Evolutionary conservation across 2,797 vertebrate genomes (phyloP), one percentile per base, ranked within the genome.

Genomic region (Chelidonichthys spinosus): DNA sequence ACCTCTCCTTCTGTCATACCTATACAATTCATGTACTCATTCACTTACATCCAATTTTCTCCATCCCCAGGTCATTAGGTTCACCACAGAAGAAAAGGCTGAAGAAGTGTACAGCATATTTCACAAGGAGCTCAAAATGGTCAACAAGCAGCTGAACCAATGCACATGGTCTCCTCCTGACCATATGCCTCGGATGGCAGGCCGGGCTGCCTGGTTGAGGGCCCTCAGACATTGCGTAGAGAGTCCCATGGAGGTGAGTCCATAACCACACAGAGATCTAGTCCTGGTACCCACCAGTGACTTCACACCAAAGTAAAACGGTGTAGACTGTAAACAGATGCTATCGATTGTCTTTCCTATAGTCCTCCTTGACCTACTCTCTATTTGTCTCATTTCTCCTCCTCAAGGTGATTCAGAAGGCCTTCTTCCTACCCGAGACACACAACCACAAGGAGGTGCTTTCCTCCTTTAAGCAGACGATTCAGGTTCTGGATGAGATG

Each of bases 401-500:
- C 4, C 36, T 65, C 40, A 85, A 97, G 96, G 89, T 93, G 54
- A 88, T 97, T 46, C 33, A 90, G 32, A 85, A 69, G 6, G 69
- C 76, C 33, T 2, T 47, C 15, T 84, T 96, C 85, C 74, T 96
- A 81, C 87, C 93, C 0, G 88, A 93, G 14, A 93, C 91, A 11
- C 82, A 88, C 35, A 92, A 65, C 0, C 72, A 84, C 9, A 94
- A 95, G 46, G 94, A 95, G 77, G 81, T 92, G 1, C 10, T 90
- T 5, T 78, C 74, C 14, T 79, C 78, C 13, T 90, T 93, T 11
- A 85, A 73, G 53, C 94, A 95, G 81, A 90, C 89, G 47, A 84
- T 91, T 6, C 95, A 95, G 76, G 79, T 90, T 47, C 84, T 97
- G 72, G 96, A 97, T 1, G 96, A 97, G 60, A 74, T 94, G 42